Evolutionary conservation across 2,113 vertebrate genomes (phyloP).

Genomic region (Siniperca chuatsi): DNA sequence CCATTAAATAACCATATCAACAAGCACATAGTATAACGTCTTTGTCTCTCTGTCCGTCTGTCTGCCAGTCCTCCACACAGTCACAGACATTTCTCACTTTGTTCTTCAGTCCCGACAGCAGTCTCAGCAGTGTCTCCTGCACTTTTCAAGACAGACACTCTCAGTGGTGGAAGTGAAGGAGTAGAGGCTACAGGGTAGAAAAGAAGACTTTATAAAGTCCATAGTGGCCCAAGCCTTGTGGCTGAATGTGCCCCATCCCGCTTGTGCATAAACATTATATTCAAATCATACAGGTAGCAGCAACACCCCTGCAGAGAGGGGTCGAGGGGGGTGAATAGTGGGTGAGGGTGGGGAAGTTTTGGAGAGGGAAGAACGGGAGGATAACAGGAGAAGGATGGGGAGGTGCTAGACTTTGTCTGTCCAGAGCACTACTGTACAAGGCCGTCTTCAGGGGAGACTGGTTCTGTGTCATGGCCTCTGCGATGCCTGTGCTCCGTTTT

Average conservation of each 20-base stretch:
- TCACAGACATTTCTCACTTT: conserved; percentile 43
- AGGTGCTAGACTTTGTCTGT: conserved; percentile 45
- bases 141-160: conserved; percentile 56
- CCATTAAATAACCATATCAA: conserved; percentile 81
- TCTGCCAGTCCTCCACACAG: conserved; percentile 44
- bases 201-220: conserved; percentile 62
- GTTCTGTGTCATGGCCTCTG: conserved; percentile 88
- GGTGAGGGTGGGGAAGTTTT: conserved; percentile 32
- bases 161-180: conserved; percentile 64
- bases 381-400: conserved; percentile 34
- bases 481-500: conserved; percentile 92
- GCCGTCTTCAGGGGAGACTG: conserved; percentile 82
- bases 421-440: conserved; percentile 85
- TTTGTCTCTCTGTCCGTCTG: conserved; percentile 61
- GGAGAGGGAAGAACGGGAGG: conserved; percentile 49
- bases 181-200: conserved; percentile 48
- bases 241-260: conserved; percentile 71
- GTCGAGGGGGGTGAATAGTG: conserved; percentile 65
- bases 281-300: conserved; percentile 93
- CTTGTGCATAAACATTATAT: conserved; percentile 84
- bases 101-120: conserved; percentile 61
- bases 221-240: conserved; percentile 67
- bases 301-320: conserved; percentile 85
- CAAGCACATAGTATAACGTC: conserved; percentile 66
- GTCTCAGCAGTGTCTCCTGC: conserved; percentile 66